phyloP scores from a whole-genome alignment of 2,888 invertebrate species.

The Chouioia cunea region DNA sequence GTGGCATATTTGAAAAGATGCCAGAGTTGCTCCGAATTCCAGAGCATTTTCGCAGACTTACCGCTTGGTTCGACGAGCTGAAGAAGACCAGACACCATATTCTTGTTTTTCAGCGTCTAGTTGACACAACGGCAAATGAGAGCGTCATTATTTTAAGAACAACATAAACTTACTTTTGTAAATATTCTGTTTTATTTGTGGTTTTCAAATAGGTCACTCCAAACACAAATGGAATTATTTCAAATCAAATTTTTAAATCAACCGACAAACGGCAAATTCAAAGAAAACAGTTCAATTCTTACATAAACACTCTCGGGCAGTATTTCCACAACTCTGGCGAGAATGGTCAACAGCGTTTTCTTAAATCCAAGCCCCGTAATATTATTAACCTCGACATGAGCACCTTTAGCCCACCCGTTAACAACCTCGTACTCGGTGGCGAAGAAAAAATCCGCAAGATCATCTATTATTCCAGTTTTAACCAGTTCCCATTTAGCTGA shows the following conservation, averaged over 20 bases:
- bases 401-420: conserved; percentile 55
- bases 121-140: background rate
- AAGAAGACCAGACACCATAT: conserved; percentile 53
- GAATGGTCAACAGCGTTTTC: conserved; percentile 59
- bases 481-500: conserved; percentile 56
- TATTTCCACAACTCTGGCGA: conserved; percentile 51
- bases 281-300: background rate
- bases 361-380: conserved; percentile 61
- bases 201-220: no score
- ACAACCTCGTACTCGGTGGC: conserved; percentile 54
- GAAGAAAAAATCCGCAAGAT: conserved; percentile 57
- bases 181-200: no score
- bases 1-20: conserved; percentile 56
- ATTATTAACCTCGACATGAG: conserved; percentile 52
- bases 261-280: background rate
- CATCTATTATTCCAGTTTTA: conserved; percentile 56
- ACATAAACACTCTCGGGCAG: background rate
- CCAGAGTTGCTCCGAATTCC: conserved; percentile 56
- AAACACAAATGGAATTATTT: no score
- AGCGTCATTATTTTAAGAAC: no score
- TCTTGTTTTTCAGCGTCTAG: conserved; percentile 55
- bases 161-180: no score
- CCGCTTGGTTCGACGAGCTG: conserved; percentile 52
- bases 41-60: conserved; percentile 37
- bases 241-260: no score